A percentile compares a stretch with the other conserved stretches of the same genome.
These are phyloP conservation scores for Psittacula cyanocephala DNA, from an alignment of 2,113 vertebrate species.

Conservation along the genomic window DNA sequence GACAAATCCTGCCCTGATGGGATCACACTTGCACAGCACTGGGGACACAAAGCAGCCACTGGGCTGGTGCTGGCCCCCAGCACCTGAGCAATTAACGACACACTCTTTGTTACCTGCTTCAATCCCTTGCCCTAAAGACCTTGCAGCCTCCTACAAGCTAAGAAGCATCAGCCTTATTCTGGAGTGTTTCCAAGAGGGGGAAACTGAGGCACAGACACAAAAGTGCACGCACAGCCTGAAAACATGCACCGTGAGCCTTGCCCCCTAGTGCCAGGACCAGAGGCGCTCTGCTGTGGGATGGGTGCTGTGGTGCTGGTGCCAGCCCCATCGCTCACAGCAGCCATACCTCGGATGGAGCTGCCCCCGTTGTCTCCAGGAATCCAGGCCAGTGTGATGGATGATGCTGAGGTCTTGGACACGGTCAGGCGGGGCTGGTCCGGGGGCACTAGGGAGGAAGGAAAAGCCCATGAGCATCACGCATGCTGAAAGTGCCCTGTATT, in stretches of 20 bases:
- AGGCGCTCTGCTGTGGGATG: background rate
- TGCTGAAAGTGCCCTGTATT: background rate
- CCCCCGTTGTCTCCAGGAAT: conserved; percentile 98
- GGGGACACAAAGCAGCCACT: rapidly evolving
- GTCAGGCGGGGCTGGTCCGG: conserved; percentile 96
- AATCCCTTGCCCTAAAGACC: background rate
- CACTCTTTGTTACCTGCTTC: background rate
- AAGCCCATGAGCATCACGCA: background rate
- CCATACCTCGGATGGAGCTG: conserved; percentile 82
- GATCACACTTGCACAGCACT: background rate
- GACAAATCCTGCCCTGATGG: background rate
- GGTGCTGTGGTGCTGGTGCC: background rate
- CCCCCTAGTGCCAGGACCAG: background rate
- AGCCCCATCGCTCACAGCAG: background rate
- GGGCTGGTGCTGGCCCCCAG: background rate
- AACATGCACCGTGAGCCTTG: rapidly evolving
- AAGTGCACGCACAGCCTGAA: rapidly evolving
- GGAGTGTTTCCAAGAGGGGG: rapidly evolving
- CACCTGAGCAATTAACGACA: background rate
- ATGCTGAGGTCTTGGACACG: conserved; percentile 92
- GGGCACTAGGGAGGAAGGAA: conserved; percentile 77
- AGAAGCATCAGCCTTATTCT: background rate
- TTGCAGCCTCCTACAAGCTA: background rate
- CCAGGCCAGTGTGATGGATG: conserved; percentile 96
- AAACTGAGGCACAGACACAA: background rate